Evolutionary conservation across 2,888 invertebrate species (phyloP).

Genomic region (Stenodema calcarata): DNA sequence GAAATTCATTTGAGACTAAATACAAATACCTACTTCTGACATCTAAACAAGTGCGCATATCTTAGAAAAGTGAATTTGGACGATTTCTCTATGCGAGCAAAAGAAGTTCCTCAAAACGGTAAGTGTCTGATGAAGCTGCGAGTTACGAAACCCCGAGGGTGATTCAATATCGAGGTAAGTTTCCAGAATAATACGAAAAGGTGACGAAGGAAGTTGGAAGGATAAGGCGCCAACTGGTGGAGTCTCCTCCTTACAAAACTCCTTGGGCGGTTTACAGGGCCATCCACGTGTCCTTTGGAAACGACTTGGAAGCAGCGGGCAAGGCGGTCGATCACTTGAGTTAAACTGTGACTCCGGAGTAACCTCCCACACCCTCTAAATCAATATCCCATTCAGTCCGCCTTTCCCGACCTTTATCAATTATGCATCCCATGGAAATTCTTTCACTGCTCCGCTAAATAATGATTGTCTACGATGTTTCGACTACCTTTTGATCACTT

Average conservation of each 20-base stretch:
- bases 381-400: conserved; percentile 38
- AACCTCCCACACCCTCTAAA: conserved; percentile 43
- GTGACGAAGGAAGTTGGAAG: neutral
- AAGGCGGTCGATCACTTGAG: conserved; percentile 39
- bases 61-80: too few species aligned
- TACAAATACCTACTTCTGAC: too few species aligned
- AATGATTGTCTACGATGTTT: neutral
- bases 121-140: too few species aligned
- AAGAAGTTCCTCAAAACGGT: too few species aligned
- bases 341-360: conserved; percentile 43
- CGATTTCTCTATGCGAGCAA: too few species aligned
- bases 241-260: neutral
- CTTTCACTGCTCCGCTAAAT: neutral
- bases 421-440: neutral
- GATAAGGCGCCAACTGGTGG: neutral
- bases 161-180: too few species aligned
- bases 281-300: conserved; percentile 29
- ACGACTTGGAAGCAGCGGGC: conserved; percentile 26
- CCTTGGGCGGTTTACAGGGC: neutral
- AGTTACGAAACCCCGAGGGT: too few species aligned
- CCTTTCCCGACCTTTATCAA: conserved; percentile 20
- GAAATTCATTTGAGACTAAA: too few species aligned
- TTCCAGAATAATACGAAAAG: neutral
- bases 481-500: neutral
- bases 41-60: too few species aligned